phyloP scores from a whole-genome alignment of 2,797 vertebrate genomes.

The Micrastur ruficollis region DNA sequence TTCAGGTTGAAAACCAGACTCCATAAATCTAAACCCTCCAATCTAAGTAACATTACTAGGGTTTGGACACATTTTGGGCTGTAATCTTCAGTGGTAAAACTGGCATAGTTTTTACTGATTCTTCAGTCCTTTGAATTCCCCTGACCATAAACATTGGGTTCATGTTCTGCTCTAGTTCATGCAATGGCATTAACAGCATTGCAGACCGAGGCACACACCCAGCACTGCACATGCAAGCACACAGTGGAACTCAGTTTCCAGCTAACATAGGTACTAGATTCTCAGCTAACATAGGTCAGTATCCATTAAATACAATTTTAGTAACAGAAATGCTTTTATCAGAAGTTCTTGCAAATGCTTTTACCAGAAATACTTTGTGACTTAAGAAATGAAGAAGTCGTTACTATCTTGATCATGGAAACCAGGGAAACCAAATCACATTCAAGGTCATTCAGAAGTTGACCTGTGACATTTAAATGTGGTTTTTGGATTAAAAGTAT shows the following conservation, averaged over 20 bases:
- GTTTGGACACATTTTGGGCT: not conserved
- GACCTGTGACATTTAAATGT: not conserved
- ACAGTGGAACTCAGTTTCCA: not conserved
- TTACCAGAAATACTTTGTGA: not conserved
- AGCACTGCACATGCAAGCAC: not conserved
- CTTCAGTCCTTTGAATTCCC: not conserved
- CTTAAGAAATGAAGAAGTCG: not conserved
- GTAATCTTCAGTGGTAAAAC: not conserved
- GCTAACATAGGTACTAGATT: not conserved
- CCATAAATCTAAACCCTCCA: not conserved
- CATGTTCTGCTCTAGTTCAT: not conserved
- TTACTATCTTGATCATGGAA: not conserved
- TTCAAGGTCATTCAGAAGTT: not conserved
- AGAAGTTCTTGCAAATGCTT: not conserved
- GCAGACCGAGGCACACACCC: not conserved
- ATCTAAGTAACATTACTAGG: not conserved
- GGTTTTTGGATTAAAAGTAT: not conserved
- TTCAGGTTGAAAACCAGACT: not conserved
- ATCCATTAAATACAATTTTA: not conserved
- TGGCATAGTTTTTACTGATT: not conserved
- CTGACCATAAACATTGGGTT: not conserved
- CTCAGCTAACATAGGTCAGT: not conserved
- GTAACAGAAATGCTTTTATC: not conserved
- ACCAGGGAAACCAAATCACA: not conserved
- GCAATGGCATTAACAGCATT: not conserved